phyloP scores from a whole-genome alignment of 2,113 vertebrate species.

The Hippocampus zosterae region DNA sequence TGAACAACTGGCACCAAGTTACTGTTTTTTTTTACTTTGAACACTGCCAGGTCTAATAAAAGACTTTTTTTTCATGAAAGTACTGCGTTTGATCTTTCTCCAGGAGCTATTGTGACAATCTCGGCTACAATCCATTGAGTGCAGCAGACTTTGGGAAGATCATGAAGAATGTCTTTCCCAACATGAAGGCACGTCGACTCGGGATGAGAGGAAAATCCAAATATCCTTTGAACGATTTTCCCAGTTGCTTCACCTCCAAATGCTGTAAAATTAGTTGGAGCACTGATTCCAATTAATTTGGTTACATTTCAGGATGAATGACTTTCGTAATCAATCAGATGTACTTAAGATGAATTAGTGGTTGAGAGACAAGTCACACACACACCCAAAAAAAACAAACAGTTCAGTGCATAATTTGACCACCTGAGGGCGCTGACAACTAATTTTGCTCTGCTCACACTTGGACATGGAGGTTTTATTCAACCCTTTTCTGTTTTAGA shows the following conservation, averaged over 20 bases:
- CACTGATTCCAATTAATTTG: not conserved
- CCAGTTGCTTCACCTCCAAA: not conserved
- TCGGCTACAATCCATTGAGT: constrained; percentile 97
- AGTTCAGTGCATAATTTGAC: not conserved
- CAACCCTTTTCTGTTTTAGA: not conserved
- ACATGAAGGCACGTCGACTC: constrained; percentile 98
- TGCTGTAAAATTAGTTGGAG: not conserved
- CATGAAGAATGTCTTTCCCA: constrained; percentile 99
- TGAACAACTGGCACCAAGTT: not conserved
- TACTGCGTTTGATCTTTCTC: constrained; percentile 40
- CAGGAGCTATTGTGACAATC: constrained; percentile 99
- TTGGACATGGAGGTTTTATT: not conserved
- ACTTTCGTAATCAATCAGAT: not conserved
- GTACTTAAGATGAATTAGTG: not conserved
- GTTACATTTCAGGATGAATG: not conserved
- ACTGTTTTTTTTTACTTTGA: not conserved
- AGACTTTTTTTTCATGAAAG: not conserved
- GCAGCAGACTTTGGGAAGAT: constrained; percentile 99
- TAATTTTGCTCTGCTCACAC: not conserved
- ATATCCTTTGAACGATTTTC: constrained; percentile 86
- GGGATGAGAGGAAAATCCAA: constrained; percentile 98
- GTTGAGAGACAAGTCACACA: not conserved
- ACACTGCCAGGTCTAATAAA: not conserved
- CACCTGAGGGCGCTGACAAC: not conserved
- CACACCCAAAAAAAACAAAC: not conserved